A percentile compares a stretch with the other conserved stretches of the same genome.
Conservation (phyloP, 2,888 invertebrate species). For the Pheosia gnoma region DNA sequence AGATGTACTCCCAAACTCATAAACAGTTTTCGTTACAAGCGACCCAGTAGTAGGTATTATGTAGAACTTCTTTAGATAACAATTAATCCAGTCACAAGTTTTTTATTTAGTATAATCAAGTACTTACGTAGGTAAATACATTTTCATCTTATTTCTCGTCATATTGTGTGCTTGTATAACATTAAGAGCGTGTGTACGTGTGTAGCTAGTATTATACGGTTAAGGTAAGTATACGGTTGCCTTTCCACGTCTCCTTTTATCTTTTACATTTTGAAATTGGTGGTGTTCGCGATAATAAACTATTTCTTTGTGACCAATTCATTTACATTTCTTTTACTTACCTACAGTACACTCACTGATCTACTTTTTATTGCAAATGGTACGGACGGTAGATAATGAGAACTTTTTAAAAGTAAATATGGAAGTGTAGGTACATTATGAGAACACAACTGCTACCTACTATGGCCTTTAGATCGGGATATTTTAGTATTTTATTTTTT, state of each 20-base stretch:
- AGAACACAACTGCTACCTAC: no score
- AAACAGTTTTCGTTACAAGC: no score
- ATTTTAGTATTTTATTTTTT: no score
- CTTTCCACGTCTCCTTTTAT: constrained; percentile 34
- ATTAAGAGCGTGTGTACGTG: constrained; percentile 29
- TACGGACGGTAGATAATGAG: no score
- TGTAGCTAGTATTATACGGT: constrained; percentile 8
- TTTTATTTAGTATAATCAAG: not conserved
- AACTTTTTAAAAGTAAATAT: no score
- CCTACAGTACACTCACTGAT: no score
- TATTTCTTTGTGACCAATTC: constrained; percentile 45
- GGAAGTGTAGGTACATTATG: no score
- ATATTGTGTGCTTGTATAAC: constrained; percentile 26
- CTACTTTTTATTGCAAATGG: no score
- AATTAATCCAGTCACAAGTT: not conserved
- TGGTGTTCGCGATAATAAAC: constrained; percentile 48
- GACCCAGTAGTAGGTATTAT: no score
- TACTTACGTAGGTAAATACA: not conserved
- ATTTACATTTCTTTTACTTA: constrained; percentile 20
- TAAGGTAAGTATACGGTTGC: constrained; percentile 18
- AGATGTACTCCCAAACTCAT: no score
- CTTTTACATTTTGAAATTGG: constrained; percentile 45
- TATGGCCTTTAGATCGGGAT: no score
- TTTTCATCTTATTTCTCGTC: constrained; percentile 4
- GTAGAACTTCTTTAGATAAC: not conserved